These are phyloP conservation scores for Cylindroiulus punctatus DNA, from an alignment of 2,888 invertebrate genomes.

Conservation along the genomic window DNA sequence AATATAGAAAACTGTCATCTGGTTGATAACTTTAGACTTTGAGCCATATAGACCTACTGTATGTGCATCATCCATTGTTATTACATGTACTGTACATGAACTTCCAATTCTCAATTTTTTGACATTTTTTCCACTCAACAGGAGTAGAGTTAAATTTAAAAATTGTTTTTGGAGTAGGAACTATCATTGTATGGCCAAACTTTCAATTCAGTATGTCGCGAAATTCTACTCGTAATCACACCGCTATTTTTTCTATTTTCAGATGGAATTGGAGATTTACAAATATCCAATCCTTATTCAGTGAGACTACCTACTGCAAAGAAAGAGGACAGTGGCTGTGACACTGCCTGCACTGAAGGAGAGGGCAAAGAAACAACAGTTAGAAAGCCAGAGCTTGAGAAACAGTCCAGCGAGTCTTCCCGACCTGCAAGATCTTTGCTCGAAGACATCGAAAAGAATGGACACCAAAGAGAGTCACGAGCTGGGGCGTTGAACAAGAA, in stretches of 20 bases:
- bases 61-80: too few relatives aligned
- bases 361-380: background rate
- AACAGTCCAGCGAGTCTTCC: background rate
- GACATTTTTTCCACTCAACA: too few relatives aligned
- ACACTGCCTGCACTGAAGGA: background rate
- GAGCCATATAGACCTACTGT: too few relatives aligned
- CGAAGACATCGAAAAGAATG: background rate
- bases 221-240: too few relatives aligned
- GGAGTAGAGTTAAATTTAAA: too few relatives aligned
- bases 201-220: too few relatives aligned
- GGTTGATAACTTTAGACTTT: too few relatives aligned
- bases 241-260: background rate
- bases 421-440: background rate
- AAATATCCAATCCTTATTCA: background rate
- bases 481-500: conserved; percentile 48
- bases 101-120: too few relatives aligned
- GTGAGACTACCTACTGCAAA: background rate
- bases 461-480: background rate
- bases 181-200: too few relatives aligned
- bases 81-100: too few relatives aligned
- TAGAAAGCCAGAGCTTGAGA: background rate
- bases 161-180: too few relatives aligned
- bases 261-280: background rate
- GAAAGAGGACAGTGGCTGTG: background rate
- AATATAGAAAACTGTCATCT: too few relatives aligned